Evolutionary conservation across 2,888 invertebrate genomes (phyloP), one percentile per base, ranked within the genome.

Genomic region (Lypha dubia): DNA sequence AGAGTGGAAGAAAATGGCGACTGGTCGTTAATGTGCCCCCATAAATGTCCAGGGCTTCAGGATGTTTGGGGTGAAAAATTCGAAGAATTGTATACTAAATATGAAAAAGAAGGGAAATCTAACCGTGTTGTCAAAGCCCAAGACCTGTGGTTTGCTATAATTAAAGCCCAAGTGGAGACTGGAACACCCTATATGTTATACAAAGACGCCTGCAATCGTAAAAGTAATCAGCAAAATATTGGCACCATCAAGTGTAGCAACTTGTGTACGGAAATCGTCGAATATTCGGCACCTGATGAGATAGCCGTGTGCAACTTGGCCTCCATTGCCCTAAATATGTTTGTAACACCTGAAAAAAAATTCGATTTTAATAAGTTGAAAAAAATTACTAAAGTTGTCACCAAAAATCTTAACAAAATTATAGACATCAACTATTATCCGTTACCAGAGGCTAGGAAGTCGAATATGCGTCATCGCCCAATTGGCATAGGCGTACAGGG

Each of bases 181-280:
- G 99, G 99, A 15, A 98, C 97, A 5, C 99, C 99, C 0, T 99
- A 98, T 91, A 99, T 99, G 98, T 93, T 98, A 0, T 98, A 97
- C 90, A 98, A 98, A 93, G 99, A 99, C 93, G 95, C 98, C 4
- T 99, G 99, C 90, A 99, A 99, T 91, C 93, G 96, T 1, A 99
- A 99, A 93, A 98, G 98, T 82, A 99, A 99, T 92, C 99, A 99
- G 89, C 96, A 99, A 92, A 99, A 99, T 93, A 93, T 99, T 79
- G 99, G 99, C 15, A 99, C 99, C 0, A 99, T 99, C 87, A 98
- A 98, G 93, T 98, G 98, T 92, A 98, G 98, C 88, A 99, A 99
- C 92, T 93, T 99, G 46, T 99, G 99, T 91, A 99, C 99, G 0
- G 99, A 99, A 94, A 97, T 99, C 87, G 95, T 99, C 0, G 97